phyloP scores from a whole-genome alignment of 2,797 vertebrate species.

The Nothura maculosa region DNA sequence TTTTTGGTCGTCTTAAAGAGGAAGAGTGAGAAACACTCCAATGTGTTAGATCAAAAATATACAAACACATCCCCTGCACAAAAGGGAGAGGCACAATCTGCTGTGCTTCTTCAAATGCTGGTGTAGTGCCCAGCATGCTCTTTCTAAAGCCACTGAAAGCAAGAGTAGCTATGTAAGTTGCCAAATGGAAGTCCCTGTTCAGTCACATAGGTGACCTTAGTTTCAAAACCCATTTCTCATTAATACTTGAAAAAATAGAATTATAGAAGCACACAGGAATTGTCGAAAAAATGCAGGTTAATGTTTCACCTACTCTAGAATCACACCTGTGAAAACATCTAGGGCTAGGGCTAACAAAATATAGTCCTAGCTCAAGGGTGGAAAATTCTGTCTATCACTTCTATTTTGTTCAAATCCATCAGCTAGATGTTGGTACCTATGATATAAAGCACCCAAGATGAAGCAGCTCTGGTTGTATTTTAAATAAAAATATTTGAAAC shows the following conservation, averaged over 20 bases:
- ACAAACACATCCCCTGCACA: background rate
- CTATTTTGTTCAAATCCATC: background rate
- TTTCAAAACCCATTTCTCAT: slow-evolving; percentile 14
- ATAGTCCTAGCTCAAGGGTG: background rate
- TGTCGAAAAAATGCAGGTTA: background rate
- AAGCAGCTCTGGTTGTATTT: background rate
- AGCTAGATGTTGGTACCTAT: background rate
- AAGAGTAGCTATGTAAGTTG: background rate
- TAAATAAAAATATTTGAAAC: background rate
- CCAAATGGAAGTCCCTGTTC: background rate
- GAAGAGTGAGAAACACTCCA: background rate
- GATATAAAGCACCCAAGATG: background rate
- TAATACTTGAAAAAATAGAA: background rate
- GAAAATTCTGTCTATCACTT: background rate
- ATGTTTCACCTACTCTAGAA: background rate
- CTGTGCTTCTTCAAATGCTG: accelerated
- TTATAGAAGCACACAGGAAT: background rate
- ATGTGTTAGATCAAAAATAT: background rate
- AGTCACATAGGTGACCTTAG: background rate
- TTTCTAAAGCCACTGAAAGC: background rate
- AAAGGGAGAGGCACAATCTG: background rate
- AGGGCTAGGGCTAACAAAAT: no score
- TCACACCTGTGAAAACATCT: no score
- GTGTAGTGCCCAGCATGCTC: background rate
- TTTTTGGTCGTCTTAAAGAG: background rate